Base-by-base conservation (phyloP, 2,888 invertebrate genomes). In the Nomada flava region DNA sequence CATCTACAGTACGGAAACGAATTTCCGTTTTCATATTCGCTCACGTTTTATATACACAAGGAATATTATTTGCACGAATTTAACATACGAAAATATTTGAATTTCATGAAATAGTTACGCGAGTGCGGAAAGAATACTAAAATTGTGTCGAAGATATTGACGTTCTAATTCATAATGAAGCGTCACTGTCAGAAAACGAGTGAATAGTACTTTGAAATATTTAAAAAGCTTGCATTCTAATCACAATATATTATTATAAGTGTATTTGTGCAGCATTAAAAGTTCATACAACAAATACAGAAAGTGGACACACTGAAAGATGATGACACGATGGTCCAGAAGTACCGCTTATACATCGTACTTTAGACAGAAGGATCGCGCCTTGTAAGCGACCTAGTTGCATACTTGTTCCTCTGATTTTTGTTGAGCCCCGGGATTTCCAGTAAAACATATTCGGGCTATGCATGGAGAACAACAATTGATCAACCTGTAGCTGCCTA, bases 351-450 rank as follows among this genome's bases (percentile, higher is more conserved):
- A 71, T 59, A 47, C 55, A 53, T 65, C 70, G 73, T 74, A 76
- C 83, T 84, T 82, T 80, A 87, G 76, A 52, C 20, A 80, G 71
- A 52, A 36, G 36, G 65, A 70, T 71, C 13, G 64, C 65, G 70
- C 7, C 60, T 62, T 44, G 52, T 26, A 74, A 72, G 76, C 67
- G 77, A 83, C 64, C 26, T 83, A 74, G 68, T 80, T 70, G 64
- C 65, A 65, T 60, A 65, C 29, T 65, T 57, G 73, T 73, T 77
- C 80, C 75, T 85, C 64, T 59, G 74, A 67, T 68, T 81, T 68
- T 36, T 70, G 7, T 36, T 65, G 77, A 86, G 82, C 86, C 86
- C 84, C 83, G 83, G 78, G 77, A 75, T 76, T 78, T 78, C 50
- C 26, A 55, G 20, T 67, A 74, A 70, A 57, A 62, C 29, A 67